phyloP scores from a whole-genome alignment of 2,797 vertebrate genomes.

The Aplochiton taeniatus region DNA sequence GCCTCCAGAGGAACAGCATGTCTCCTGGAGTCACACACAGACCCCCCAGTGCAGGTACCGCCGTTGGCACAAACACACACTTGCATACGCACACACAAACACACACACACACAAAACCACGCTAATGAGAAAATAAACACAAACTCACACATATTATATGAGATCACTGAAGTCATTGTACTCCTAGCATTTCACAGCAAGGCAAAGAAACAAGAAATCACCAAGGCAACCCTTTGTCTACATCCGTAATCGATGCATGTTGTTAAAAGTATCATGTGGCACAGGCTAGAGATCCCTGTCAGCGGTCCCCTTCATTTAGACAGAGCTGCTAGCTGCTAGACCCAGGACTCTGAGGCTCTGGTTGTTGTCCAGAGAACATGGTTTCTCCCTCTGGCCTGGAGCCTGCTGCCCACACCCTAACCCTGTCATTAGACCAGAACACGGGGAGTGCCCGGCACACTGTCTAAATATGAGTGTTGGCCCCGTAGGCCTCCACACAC shows the following conservation, averaged over 20 bases:
- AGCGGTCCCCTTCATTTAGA: slow-evolving; percentile 41
- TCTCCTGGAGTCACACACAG: slow-evolving; percentile 98
- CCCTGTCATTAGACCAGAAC: slow-evolving; percentile 80
- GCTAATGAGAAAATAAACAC: slow-evolving; percentile 4
- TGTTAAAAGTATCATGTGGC: slow-evolving; percentile 37
- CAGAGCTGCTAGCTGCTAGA: slow-evolving; percentile 53
- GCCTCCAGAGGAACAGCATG: slow-evolving; percentile 99
- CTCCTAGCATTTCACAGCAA: slow-evolving; percentile 37
- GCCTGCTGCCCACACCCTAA: slow-evolving; percentile 68
- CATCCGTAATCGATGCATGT: slow-evolving; percentile 36
- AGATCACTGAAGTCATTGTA: not conserved
- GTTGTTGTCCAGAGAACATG: slow-evolving; percentile 71
- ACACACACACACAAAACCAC: slow-evolving; percentile 30
- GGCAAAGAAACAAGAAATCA: slow-evolving; percentile 16
- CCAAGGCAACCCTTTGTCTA: slow-evolving; percentile 17
- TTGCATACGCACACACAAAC: slow-evolving; percentile 52
- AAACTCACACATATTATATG: not conserved
- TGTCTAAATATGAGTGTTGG: slow-evolving; percentile 82
- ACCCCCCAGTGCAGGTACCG: slow-evolving; percentile 97
- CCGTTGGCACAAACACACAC: slow-evolving; percentile 32
- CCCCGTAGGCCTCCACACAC: slow-evolving; percentile 56
- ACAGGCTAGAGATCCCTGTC: slow-evolving; percentile 34
- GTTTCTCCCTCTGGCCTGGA: slow-evolving; percentile 65
- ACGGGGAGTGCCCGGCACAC: slow-evolving; percentile 66
- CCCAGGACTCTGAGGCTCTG: slow-evolving; percentile 62